Percentiles rank a stretch among this genome's conserved stretches.
Evolutionary conservation across 2,888 invertebrate species (phyloP).

Genomic region (Drosophila austrosaltans): DNA sequence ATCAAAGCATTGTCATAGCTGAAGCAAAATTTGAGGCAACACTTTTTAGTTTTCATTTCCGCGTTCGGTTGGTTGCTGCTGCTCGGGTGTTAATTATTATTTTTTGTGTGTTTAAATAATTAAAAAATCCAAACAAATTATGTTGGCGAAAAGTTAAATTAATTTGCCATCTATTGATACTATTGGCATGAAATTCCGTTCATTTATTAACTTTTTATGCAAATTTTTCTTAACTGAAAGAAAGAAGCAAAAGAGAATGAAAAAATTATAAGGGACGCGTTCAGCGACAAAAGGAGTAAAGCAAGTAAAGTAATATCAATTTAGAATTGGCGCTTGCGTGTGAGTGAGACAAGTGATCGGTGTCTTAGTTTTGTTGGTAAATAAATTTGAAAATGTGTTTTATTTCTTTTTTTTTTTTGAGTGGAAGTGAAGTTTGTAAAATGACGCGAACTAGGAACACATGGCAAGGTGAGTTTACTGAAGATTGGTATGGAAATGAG

Average conservation of each 20-base stretch:
- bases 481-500: too few species aligned
- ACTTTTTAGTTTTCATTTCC: not conserved
- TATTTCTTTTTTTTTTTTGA: not conserved
- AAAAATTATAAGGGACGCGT: too few species aligned
- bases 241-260: not conserved
- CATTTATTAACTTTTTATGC: not conserved
- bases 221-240: not conserved
- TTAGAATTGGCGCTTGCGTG: not conserved
- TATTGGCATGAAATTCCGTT: not conserved
- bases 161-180: not conserved
- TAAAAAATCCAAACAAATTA: not conserved
- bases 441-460: too few species aligned
- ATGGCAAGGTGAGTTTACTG: too few species aligned
- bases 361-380: too few species aligned
- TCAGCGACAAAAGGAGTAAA: too few species aligned
- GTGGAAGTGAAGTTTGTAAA: not conserved
- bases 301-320: too few species aligned
- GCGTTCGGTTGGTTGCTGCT: not conserved
- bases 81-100: not conserved
- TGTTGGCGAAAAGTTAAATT: not conserved
- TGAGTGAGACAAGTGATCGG: not conserved
- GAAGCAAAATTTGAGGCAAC: not conserved
- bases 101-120: not conserved
- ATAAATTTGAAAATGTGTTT: not conserved
- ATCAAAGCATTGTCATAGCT: not conserved